phyloP scores from a whole-genome alignment of 2,797 vertebrate genomes.

The Muraenolepis orangiensis region DNA sequence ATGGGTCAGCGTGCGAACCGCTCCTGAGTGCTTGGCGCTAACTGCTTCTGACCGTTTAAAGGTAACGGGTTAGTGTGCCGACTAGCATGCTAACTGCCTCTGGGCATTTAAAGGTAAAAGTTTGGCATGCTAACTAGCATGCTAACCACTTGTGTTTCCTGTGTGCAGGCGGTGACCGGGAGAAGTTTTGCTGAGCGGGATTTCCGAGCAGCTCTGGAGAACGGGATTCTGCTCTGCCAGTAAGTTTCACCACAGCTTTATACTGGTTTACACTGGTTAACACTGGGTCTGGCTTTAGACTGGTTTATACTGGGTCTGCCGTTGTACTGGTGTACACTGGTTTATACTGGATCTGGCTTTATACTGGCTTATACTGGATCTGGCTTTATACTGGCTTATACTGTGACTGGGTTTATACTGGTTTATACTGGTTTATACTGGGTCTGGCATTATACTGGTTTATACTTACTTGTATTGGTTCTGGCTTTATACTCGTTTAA shows the following conservation, averaged over 20 bases:
- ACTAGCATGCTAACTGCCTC: background rate
- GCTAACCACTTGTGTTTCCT: background rate
- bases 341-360: background rate
- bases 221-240: slow-evolving; percentile 96
- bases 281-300: background rate
- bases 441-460: no score
- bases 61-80: background rate
- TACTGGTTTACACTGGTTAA: background rate
- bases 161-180: slow-evolving; percentile 86
- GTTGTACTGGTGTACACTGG: background rate
- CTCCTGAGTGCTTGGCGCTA: background rate
- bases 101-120: background rate
- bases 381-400: no score
- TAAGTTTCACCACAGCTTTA: slow-evolving; percentile 73
- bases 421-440: no score
- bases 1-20: no score
- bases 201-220: slow-evolving; percentile 89
- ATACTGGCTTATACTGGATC: no score
- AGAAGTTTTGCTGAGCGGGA: slow-evolving; percentile 90
- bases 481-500: background rate
- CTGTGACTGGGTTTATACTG: no score
- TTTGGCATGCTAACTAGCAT: background rate
- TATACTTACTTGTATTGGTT: no score
- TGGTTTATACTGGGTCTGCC: background rate
- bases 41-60: background rate